Base-by-base conservation (phyloP, 2,888 invertebrate species). In the Harmothoe impar region DNA sequence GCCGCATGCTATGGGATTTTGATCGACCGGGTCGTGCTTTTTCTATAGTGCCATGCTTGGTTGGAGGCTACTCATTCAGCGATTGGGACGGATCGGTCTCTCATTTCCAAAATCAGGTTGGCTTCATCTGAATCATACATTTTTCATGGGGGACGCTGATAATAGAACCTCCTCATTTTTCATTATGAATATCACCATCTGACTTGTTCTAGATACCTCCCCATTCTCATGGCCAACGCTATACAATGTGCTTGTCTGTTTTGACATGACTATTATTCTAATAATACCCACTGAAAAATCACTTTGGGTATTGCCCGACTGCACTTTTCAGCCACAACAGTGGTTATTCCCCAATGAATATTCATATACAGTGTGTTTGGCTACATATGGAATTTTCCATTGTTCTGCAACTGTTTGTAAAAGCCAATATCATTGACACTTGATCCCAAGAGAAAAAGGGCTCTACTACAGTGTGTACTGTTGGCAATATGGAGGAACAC, bases 1-100 rank as follows among this genome's bases (percentile, higher is more conserved):
- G 3, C 72, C n/a, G 68, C 72, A 72, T 72, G 72, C 72, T 72
- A 72, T 72, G 72, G 72, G 72, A 72, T 25, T 72, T 72, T 72
- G 72, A 72, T 72, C 72, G 72, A 72, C 72, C 72, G 72, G 15
- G 10, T 12, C n/a, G 62, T 5, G 62, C 17, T 52, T 68, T 68
- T 68, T 68, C 68, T 68, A 72, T 29, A 10, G 72, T 23, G 29
- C 72, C 29, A 33, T 25, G 81, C 81, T 23, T 43, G 23, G 81
- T 35, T 43, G 81, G 35, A 33, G 33, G 23, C 33, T 35, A 81
- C 35, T 33, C 81, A 33, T 25, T 72, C 29, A 72, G 0, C 72
- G 29, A 72, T 29, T 29, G 31, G 72, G 25, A 5, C 72, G 17
- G 72, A 15, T 29, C 20, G n/a, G 23, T 62, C 62, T 62, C 62